Base-by-base conservation (phyloP, 2,888 invertebrate genomes). In the Drosophila aldrichi region DNA sequence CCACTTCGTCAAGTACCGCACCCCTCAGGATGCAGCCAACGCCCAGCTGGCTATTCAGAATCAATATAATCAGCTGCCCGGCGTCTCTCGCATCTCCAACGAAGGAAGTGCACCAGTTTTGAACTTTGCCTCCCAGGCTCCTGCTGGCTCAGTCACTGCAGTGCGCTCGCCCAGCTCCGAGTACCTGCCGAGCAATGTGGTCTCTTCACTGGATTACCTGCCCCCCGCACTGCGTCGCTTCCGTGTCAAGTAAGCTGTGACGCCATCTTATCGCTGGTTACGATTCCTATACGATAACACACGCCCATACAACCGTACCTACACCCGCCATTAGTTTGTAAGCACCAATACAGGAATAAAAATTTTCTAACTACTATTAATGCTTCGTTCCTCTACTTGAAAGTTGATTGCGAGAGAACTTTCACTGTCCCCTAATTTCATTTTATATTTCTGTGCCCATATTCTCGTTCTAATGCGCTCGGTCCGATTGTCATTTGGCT, bases 1-100 rank as follows among this genome's bases (percentile, higher is more conserved):
- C 25, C 91, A 91, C 66, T 92, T 92, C 38, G 86, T 92, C 63
- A 92, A 92, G 57, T 92, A 92, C 71, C 91, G 91, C 61, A 92
- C 91, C 4, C 84, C 89, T 14, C 83, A 91, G 74, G 92, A 92
- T 77, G 92, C 92, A 5, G 78, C 82, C 22, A 88, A 91, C 44
- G 92, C 92, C n/a, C 91, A 92, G 68, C 81, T 84, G 18, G 81
- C 91, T 34, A 92, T 92, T 49, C 91, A 92, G 73, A 85, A 88
- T 55, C 91, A 92, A 67, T 92, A 91, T 57, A 90, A 91, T 46
- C 72, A 88, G 29, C 64, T 92, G 70, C 90, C 90, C 38, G 92
- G 92, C 48, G 72, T 82, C 10, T 88, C 91, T 3, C 88, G 81
- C 70, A 91, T 81, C 74, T 88, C 90, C 3, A 86, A 91, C 63